Evolutionary conservation across 2,113 vertebrate species (phyloP).

Genomic region (Protobothrops mucrosquamatus): DNA sequence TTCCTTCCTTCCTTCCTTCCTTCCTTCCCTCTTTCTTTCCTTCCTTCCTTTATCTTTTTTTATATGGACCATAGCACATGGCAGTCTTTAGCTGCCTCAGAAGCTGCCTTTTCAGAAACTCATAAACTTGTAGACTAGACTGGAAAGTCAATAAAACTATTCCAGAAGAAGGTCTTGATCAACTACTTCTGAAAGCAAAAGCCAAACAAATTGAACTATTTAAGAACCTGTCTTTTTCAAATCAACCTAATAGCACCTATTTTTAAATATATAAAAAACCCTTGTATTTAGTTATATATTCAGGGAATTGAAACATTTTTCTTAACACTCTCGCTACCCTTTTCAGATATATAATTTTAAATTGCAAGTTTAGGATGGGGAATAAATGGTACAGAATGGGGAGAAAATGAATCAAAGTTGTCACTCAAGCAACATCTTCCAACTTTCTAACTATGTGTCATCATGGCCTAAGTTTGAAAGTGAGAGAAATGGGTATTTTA

Average conservation of each 20-base stretch:
- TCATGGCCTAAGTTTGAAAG: background rate
- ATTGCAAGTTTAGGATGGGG: background rate
- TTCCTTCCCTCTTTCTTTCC: background rate
- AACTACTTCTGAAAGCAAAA: background rate
- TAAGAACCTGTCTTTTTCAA: background rate
- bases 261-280: background rate
- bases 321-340: no score
- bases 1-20: accelerated
- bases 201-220: background rate
- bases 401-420: background rate
- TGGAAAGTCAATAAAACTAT: background rate
- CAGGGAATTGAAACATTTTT: background rate
- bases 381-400: background rate
- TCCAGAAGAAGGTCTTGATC: background rate
- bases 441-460: background rate
- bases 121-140: background rate
- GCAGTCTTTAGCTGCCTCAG: background rate
- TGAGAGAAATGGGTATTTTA: background rate
- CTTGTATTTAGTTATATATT: background rate
- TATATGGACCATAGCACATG: background rate
- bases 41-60: background rate
- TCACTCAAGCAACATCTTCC: background rate
- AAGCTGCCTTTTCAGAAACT: background rate
- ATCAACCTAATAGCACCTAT: background rate
- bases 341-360: background rate